A percentile compares a stretch with the other conserved stretches of the same genome.
phyloP scores from a whole-genome alignment of 2,888 invertebrate genomes.

The Lasioglossum leucozonium region DNA sequence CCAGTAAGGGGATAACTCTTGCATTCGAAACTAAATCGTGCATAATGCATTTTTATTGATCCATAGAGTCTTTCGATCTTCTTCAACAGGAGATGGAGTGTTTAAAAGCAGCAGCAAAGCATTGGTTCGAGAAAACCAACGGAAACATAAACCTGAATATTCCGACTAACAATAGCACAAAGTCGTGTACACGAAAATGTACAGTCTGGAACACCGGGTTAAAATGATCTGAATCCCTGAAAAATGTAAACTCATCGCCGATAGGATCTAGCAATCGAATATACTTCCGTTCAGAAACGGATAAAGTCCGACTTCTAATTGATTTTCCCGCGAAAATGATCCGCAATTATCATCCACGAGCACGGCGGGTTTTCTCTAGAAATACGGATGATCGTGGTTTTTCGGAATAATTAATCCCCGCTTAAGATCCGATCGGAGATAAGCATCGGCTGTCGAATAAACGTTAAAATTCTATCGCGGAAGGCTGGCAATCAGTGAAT shows the following conservation, averaged over 20 bases:
- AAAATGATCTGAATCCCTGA: neutral
- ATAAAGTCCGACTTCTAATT: neutral
- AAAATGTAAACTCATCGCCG: neutral
- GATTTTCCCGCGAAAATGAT: neutral
- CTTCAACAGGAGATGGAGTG: neutral
- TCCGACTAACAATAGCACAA: neutral
- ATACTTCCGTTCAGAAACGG: neutral
- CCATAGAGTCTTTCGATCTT: no score
- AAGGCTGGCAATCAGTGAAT: slow-evolving; percentile 1
- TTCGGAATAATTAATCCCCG: neutral
- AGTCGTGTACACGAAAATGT: neutral
- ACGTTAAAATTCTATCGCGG: slow-evolving; percentile 3
- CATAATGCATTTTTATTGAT: neutral
- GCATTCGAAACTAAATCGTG: neutral
- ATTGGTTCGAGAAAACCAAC: neutral
- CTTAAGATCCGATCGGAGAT: neutral
- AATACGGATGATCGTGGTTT: neutral
- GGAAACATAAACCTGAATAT: neutral
- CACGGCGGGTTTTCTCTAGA: neutral
- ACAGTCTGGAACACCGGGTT: neutral
- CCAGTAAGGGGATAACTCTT: no score
- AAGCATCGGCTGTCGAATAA: slow-evolving; percentile 11
- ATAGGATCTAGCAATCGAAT: neutral
- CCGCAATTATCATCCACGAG: neutral
- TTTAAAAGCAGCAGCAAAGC: neutral